Conservation (phyloP, 2,113 vertebrate species). For the Hypocryptadius cinnamomeus region DNA sequence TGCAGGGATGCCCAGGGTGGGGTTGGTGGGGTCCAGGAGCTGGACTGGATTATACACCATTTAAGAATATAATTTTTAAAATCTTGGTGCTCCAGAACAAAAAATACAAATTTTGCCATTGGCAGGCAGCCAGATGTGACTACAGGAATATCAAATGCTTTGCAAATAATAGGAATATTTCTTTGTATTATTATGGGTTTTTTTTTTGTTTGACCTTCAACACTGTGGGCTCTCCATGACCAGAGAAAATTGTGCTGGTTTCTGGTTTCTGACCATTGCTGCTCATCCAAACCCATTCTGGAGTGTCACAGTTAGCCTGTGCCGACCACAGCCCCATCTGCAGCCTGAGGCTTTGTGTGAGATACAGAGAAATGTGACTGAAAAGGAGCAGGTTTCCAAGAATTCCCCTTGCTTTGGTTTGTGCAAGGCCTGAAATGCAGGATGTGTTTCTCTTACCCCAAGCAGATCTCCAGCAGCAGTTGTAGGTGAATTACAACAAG, state of each 20-base stretch:
- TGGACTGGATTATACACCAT: not conserved
- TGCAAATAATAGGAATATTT: not conserved
- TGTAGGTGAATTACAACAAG: not conserved
- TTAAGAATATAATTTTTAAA: not conserved
- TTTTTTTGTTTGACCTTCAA: not conserved
- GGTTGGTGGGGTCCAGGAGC: fast-evolving
- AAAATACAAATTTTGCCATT: not conserved
- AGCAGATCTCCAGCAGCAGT: not conserved
- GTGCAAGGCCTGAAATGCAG: not conserved
- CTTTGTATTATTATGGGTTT: not conserved
- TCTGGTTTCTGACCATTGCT: not conserved
- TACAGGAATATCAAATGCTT: not conserved
- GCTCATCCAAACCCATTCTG: not conserved
- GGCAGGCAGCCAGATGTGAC: not conserved
- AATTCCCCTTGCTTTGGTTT: not conserved
- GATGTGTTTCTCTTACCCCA: not conserved
- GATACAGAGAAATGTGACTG: not conserved
- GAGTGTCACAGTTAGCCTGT: not conserved
- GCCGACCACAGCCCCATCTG: not conserved
- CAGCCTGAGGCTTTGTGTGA: not conserved
- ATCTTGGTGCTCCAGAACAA: not conserved
- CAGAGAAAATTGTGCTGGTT: not conserved
- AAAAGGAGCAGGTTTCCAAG: not conserved
- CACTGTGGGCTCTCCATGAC: not conserved
- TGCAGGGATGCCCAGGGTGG: not conserved